phyloP scores from a whole-genome alignment of 1,140 invertebrate species.

The Ceratosolen solmsi region DNA sequence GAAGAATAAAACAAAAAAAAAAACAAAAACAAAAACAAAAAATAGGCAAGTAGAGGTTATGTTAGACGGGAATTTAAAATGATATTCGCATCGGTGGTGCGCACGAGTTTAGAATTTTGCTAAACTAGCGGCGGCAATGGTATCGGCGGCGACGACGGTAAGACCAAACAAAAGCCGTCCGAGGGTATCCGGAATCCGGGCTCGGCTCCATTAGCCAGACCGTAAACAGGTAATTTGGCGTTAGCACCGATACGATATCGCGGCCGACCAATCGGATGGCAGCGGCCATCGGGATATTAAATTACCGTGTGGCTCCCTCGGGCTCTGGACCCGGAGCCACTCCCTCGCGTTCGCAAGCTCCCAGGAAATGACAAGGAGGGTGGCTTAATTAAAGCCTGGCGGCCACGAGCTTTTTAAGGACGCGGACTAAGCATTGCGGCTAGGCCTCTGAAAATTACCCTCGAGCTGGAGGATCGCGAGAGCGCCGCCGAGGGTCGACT shows the following conservation, averaged over 20 bases:
- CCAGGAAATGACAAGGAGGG: slow-evolving; percentile 46
- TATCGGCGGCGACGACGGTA: background rate
- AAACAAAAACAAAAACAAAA: too few species aligned
- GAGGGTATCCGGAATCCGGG: background rate
- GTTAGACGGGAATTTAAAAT: too few species aligned
- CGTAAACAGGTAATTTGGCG: slow-evolving; percentile 70
- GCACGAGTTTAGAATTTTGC: too few species aligned
- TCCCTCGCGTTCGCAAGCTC: background rate
- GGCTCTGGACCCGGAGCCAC: background rate
- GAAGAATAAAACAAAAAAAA: too few species aligned
- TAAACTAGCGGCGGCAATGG: background rate
- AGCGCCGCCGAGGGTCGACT: background rate
- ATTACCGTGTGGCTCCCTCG: slow-evolving; percentile 54
- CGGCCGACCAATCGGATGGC: slow-evolving; percentile 67
- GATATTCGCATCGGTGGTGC: too few species aligned
- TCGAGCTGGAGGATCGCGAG: background rate
- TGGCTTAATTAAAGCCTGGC: slow-evolving; percentile 46
- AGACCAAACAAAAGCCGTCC: background rate
- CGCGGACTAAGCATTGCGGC: background rate
- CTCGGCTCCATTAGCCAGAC: slow-evolving; percentile 61
- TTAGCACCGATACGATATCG: slow-evolving; percentile 60
- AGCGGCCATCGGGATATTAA: slow-evolving; percentile 64
- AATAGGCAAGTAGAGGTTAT: too few species aligned
- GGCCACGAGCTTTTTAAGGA: background rate
- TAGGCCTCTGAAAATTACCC: background rate